Evolutionary conservation across 2,888 invertebrate genomes (phyloP).

Genomic region (Hoplodrina blanda): DNA sequence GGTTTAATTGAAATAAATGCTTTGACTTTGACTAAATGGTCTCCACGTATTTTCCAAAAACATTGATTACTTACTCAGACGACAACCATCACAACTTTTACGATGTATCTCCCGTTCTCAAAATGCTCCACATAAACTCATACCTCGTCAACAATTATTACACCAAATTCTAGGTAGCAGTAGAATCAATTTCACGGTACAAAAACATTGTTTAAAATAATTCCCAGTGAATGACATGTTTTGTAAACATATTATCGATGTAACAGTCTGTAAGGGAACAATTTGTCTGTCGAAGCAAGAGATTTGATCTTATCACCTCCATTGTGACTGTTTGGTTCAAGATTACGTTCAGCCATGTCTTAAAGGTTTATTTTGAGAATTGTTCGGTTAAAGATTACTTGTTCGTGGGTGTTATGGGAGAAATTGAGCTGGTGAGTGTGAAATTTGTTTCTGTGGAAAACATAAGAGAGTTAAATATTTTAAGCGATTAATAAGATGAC

Average conservation of each 20-base stretch:
- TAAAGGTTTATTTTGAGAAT: slow-evolving; percentile 75
- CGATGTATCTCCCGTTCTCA: neutral
- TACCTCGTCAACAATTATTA: slow-evolving; percentile 25
- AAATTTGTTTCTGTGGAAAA: slow-evolving; percentile 39
- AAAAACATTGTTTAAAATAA: slow-evolving; percentile 75
- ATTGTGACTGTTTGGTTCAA: slow-evolving; percentile 80
- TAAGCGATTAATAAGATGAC: neutral
- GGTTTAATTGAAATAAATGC: too few species aligned
- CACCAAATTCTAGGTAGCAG: slow-evolving; percentile 68
- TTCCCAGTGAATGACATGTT: slow-evolving; percentile 84
- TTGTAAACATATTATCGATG: slow-evolving; percentile 85
- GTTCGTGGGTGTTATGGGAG: slow-evolving; percentile 64
- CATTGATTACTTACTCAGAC: neutral
- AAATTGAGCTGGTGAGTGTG: slow-evolving; percentile 43
- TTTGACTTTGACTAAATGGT: too few species aligned
- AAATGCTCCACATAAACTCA: neutral
- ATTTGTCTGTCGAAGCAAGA: slow-evolving; percentile 83
- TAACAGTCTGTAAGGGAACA: slow-evolving; percentile 77
- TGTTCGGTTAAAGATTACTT: slow-evolving; percentile 63
- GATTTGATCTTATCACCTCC: slow-evolving; percentile 85
- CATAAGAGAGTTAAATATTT: neutral
- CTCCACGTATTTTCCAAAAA: too few species aligned
- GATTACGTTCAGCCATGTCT: slow-evolving; percentile 73
- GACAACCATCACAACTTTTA: neutral
- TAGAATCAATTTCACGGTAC: slow-evolving; percentile 85